Base-by-base conservation (phyloP, 2,888 invertebrate genomes). In the Baccha elongata region DNA sequence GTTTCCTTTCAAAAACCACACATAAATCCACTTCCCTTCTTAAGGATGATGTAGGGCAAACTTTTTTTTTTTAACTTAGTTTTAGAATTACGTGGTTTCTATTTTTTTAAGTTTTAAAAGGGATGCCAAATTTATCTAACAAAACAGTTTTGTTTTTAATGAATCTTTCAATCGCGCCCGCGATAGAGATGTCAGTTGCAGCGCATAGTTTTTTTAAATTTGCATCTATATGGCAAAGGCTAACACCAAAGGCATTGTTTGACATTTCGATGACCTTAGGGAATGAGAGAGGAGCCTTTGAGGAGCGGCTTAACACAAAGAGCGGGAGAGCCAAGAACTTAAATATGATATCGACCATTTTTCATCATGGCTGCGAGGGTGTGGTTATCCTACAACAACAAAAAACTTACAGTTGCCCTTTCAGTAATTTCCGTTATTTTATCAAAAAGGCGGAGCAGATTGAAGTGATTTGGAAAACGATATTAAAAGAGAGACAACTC, bases 261-360 rank as follows among this genome's bases (percentile, higher is more conserved):
- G 90, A 89, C 89, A 89, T 89, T 89, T 89, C 89, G 88, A 88
- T 90, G 89, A 89, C 90, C 90, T 90, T 89, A 88, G 87, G 62
- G 72, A 55, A 46, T 23, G 72, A 64, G 83, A 73, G 78, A 73
- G 72, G 64, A 67, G 44, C 17, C 58, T 17, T 65, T 37, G 11
- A 15, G 5, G 13, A 55, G 4, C 11, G n/a, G 19, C 8, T 11
- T 21, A 40, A 10, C 13, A 13, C 44, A 75, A 72, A 83, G 68
- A 40, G 52, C 26, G 29, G 68, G 67, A 83, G 81, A 78, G 26
- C 17, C 13, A 19, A 15, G 60, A 46, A 68, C 21, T 44, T 53
- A 48, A 44, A 68, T 60, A 85, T 76, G 85, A 79, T 84, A 84
- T 84, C 84, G 84, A 84, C 84, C 79, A 84, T 84, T 73, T 84